A percentile compares a stretch with the other conserved stretches of the same genome.
Conservation (phyloP, 2,888 invertebrate genomes). For the Adelphocoris suturalis region DNA sequence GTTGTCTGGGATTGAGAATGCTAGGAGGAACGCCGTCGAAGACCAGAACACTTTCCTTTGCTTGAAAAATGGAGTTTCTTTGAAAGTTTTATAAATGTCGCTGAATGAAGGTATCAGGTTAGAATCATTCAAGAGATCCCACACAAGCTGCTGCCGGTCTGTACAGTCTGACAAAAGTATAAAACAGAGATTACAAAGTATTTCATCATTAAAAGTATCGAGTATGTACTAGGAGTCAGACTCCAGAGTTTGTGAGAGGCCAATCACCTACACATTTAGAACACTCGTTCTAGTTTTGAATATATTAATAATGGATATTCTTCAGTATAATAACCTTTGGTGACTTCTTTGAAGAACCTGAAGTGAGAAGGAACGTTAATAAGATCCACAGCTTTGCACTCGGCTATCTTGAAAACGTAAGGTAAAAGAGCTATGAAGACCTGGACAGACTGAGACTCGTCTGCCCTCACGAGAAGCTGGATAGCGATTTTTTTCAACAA, state of each 20-base stretch:
- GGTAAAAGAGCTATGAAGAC: conserved; percentile 54
- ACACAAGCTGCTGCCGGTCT: conserved; percentile 37
- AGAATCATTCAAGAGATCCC: conserved; percentile 53
- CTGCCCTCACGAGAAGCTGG: conserved; percentile 33
- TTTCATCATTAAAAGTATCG: not conserved
- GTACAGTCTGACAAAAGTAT: conserved; percentile 6
- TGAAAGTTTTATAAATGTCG: conserved; percentile 55
- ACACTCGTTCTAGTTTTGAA: too few species aligned
- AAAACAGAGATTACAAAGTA: not conserved
- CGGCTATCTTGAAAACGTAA: conserved; percentile 24
- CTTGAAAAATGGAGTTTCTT: conserved; percentile 4
- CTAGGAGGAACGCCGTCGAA: conserved; percentile 69
- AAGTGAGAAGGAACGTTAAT: conserved; percentile 2
- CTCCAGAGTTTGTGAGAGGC: too few species aligned
- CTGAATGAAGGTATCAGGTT: conserved; percentile 35
- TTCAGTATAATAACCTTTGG: not conserved
- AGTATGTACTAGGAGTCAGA: too few species aligned
- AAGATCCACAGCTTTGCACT: not conserved
- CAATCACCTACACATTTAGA: too few species aligned
- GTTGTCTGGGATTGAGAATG: conserved; percentile 62
- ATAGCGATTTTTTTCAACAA: conserved; percentile 49
- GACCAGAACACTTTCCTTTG: conserved; percentile 68
- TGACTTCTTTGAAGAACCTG: conserved; percentile 50
- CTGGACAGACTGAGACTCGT: conserved; percentile 29
- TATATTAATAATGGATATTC: not conserved